phyloP scores from a whole-genome alignment of 23 tunicate species.

The Trididemnum clinides region DNA sequence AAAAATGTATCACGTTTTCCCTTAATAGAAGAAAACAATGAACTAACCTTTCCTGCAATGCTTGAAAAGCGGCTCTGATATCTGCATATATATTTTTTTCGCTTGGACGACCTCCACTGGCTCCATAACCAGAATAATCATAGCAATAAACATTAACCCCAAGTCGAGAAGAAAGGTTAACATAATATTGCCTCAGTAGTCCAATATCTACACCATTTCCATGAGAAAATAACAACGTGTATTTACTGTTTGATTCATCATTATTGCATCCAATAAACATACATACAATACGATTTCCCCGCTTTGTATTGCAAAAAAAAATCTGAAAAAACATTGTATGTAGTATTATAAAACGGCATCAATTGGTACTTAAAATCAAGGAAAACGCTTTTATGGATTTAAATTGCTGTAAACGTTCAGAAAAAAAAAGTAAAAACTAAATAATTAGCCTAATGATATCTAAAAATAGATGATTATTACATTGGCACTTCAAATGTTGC shows the following conservation, averaged over 20 bases:
- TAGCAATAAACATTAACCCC: constrained; percentile 87
- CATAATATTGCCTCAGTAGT: constrained; percentile 94
- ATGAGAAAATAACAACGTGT: constrained; percentile 90
- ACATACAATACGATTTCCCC: constrained; percentile 86
- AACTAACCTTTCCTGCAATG: constrained; percentile 68
- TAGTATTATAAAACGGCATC: too few relatives aligned
- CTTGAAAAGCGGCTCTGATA: constrained; percentile 89
- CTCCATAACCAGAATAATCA: constrained; percentile 97
- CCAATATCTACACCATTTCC: constrained; percentile 99
- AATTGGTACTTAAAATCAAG: too few relatives aligned
- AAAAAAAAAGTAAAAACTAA: too few relatives aligned
- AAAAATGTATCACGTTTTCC: neutral
- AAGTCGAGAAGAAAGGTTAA: constrained; percentile 87
- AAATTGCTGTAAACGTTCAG: too few relatives aligned
- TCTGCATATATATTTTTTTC: constrained; percentile 93
- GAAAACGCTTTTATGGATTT: too few relatives aligned
- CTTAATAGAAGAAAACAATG: neutral
- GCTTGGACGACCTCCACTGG: constrained; percentile 84
- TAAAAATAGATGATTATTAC: too few relatives aligned
- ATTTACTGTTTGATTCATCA: constrained; percentile 60
- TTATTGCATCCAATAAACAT: constrained; percentile 75
- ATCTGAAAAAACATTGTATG: too few relatives aligned
- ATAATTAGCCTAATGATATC: too few relatives aligned
- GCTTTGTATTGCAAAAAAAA: too few relatives aligned
- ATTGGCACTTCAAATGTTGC: too few relatives aligned